Evolutionary conservation across 2,797 vertebrate genomes (phyloP).

Genomic region (Euphonia xanthogaster): DNA sequence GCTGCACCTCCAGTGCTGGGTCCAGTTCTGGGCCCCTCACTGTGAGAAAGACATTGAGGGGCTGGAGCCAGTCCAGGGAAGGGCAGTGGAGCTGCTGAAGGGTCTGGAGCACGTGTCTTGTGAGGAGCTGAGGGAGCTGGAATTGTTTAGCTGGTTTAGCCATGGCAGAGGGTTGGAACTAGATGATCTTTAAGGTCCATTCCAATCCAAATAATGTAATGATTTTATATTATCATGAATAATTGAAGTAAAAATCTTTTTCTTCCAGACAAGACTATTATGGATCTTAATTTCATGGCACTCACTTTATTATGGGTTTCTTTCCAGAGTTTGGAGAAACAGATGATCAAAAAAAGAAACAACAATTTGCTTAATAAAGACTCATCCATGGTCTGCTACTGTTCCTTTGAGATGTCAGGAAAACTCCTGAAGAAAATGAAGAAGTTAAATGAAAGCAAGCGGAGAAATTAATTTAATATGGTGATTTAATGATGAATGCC

Average conservation of each 20-base stretch:
- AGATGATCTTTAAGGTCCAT: not conserved
- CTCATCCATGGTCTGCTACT: not conserved
- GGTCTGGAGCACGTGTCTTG: not conserved
- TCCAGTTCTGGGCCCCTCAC: not conserved
- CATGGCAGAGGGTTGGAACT: not conserved
- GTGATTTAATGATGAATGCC: fast-evolving
- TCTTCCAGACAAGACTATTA: not conserved
- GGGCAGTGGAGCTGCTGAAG: fast-evolving
- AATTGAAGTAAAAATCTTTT: not conserved
- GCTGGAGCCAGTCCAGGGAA: not conserved
- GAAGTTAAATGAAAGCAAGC: not conserved
- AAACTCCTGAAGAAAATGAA: not conserved
- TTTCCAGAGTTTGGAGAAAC: not conserved
- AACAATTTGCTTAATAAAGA: not conserved
- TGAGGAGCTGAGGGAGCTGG: not conserved
- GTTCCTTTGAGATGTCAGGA: not conserved
- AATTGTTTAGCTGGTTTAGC: fast-evolving
- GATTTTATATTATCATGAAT: not conserved
- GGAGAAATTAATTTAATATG: not conserved
- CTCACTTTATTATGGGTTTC: not conserved
- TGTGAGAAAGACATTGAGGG: not conserved
- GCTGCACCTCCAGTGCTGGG: not conserved
- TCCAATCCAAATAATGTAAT: not conserved
- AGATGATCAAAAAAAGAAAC: not conserved
- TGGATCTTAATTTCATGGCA: not conserved